Evolutionary conservation across 2,888 invertebrate species (phyloP).

Genomic region (Drosophila borborema): DNA sequence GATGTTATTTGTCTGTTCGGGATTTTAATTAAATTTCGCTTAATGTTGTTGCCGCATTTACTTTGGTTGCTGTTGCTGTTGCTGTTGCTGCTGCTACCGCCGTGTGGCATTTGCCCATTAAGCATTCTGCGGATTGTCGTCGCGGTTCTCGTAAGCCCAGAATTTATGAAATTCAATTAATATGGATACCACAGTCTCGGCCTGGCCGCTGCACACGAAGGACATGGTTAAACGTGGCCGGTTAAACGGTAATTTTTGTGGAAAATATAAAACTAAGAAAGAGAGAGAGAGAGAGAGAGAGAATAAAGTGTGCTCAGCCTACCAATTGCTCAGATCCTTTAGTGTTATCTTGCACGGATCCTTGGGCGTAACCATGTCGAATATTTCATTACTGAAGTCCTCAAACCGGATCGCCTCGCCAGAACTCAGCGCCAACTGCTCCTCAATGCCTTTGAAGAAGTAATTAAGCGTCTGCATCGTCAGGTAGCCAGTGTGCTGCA

Average conservation of each 20-base stretch:
- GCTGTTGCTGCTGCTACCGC: constrained; percentile 16
- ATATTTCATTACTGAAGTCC: constrained; percentile 98
- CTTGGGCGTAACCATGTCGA: constrained; percentile 97
- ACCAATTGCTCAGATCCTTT: constrained; percentile 92
- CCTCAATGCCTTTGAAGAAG: constrained; percentile 97
- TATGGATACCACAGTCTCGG: constrained; percentile 96
- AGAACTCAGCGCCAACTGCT: constrained; percentile 93
- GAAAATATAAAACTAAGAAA: neutral
- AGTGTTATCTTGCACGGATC: constrained; percentile 94
- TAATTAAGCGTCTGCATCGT: constrained; percentile 96
- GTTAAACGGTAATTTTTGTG: constrained; percentile 21
- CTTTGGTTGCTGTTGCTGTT: constrained; percentile 21
- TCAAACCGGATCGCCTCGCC: constrained; percentile 96
- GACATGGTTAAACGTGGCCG: constrained; percentile 17
- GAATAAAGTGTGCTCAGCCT: constrained; percentile 39
- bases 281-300: neutral
- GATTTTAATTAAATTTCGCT: constrained; percentile 73
- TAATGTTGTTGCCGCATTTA: constrained; percentile 53
- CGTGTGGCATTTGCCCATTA: constrained; percentile 57
- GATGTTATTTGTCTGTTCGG: constrained; percentile 29
- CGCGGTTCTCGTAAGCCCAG: constrained; percentile 98
- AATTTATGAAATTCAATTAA: constrained; percentile 98
- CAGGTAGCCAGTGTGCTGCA: constrained; percentile 94
- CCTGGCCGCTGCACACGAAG: constrained; percentile 90
- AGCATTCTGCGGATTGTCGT: constrained; percentile 85